phyloP scores from a whole-genome alignment of 2,113 vertebrate genomes.

The Zosterops lateralis region DNA sequence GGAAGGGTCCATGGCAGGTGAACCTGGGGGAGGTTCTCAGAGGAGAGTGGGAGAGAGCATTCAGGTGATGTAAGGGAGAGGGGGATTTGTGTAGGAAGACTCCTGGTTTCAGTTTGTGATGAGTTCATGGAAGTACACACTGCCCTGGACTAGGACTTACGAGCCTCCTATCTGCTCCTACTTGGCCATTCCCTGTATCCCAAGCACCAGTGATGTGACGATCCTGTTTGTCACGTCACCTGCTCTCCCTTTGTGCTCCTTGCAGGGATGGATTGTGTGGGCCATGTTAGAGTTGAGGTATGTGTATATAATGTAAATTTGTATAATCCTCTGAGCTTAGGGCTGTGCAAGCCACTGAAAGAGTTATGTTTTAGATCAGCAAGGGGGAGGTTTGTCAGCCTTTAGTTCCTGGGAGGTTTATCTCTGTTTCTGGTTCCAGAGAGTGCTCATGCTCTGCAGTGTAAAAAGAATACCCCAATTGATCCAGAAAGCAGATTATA shows the following conservation, averaged over 20 bases:
- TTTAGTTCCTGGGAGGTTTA: background rate
- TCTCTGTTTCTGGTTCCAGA: background rate
- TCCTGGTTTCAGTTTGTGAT: background rate
- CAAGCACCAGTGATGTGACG: rapidly evolving
- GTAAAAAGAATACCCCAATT: background rate
- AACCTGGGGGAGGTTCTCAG: background rate
- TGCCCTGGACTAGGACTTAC: background rate
- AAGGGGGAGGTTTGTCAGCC: background rate
- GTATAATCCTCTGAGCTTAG: background rate
- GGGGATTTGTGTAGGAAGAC: background rate
- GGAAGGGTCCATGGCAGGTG: background rate
- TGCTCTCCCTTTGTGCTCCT: background rate
- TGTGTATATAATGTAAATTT: background rate
- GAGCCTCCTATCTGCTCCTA: background rate
- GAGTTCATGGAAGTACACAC: background rate
- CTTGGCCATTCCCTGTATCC: background rate
- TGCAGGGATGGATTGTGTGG: rapidly evolving
- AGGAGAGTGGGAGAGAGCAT: background rate
- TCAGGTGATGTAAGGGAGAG: background rate
- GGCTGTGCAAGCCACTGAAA: background rate
- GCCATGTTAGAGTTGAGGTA: background rate
- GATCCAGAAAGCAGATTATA: background rate
- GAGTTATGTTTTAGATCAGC: background rate
- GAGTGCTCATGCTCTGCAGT: background rate
- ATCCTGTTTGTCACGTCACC: background rate